phyloP scores from a whole-genome alignment of 2,113 vertebrate species.

The Sterrhoptilus dennistouni region DNA sequence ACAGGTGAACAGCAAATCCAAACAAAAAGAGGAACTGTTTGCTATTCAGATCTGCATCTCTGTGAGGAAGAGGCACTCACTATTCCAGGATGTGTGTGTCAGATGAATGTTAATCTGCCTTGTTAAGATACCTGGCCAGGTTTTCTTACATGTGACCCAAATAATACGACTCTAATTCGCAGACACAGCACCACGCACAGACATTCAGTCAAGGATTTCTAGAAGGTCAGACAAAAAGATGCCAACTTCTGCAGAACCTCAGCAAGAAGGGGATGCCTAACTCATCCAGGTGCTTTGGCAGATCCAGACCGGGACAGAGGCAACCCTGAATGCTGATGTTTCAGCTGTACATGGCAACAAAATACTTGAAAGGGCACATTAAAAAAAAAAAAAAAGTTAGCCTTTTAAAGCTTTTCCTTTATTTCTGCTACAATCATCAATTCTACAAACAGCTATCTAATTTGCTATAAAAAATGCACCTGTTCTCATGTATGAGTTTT shows the following conservation, averaged over 20 bases:
- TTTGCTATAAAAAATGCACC: not conserved
- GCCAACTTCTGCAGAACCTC: not conserved
- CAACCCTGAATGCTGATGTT: not conserved
- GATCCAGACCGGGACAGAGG: not conserved
- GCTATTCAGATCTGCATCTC: slow-evolving; percentile 28
- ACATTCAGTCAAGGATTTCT: not conserved
- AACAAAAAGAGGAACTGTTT: not conserved
- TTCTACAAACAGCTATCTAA: not conserved
- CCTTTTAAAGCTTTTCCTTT: not conserved
- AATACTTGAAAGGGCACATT: not conserved
- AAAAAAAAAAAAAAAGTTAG: not conserved
- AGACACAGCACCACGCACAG: not conserved
- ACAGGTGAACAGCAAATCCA: not conserved
- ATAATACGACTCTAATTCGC: not conserved
- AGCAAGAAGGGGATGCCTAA: not conserved
- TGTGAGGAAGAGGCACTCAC: not conserved
- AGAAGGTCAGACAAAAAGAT: not conserved
- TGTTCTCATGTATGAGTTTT: not conserved
- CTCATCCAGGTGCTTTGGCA: not conserved
- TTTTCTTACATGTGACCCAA: slow-evolving; percentile 6
- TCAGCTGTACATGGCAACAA: not conserved
- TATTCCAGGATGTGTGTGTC: slow-evolving; percentile 4
- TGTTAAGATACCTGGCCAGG: slow-evolving; percentile 1
- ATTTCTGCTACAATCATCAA: not conserved
- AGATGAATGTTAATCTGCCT: slow-evolving; percentile 50